phyloP scores from a whole-genome alignment of 2,113 vertebrate species.

The Petrocephalus microphthalmus region DNA sequence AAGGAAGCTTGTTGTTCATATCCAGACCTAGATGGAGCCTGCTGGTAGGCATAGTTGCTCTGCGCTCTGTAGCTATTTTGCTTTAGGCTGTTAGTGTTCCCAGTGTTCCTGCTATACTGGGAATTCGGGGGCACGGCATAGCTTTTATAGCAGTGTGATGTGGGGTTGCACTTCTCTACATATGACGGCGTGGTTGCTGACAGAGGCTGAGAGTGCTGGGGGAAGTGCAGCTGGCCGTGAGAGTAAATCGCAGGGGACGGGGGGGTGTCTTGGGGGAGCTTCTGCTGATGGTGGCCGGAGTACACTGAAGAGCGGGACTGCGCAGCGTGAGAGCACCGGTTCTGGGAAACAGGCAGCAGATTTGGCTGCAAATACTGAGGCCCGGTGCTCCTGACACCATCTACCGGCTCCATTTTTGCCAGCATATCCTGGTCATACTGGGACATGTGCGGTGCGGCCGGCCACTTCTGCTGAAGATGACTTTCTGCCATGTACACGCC shows the following conservation, averaged over 20 bases:
- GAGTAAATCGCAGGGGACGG: conserved; percentile 77
- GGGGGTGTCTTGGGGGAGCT: conserved; percentile 72
- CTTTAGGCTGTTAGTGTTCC: conserved; percentile 66
- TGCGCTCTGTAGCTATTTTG: conserved; percentile 66
- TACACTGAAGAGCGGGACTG: conserved; percentile 71
- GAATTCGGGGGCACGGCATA: conserved; percentile 74
- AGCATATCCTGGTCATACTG: conserved; percentile 88
- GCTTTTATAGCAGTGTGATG: conserved; percentile 81
- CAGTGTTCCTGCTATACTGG: conserved; percentile 74
- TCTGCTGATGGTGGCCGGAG: conserved; percentile 81
- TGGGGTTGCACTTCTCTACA: conserved; percentile 73
- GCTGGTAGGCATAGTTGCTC: conserved; percentile 75
- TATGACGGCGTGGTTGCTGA: conserved; percentile 71
- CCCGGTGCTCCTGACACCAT: conserved; percentile 25
- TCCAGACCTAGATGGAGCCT: conserved; percentile 51
- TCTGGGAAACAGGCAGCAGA: conserved; percentile 72
- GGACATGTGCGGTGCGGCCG: conserved; percentile 67
- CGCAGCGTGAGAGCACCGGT: conserved; percentile 71
- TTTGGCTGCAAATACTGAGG: conserved; percentile 78
- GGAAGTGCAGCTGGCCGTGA: conserved; percentile 75
- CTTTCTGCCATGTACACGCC: conserved; percentile 81
- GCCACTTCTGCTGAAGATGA: conserved; percentile 87
- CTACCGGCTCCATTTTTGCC: conserved; percentile 69
- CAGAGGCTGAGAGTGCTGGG: conserved; percentile 77
- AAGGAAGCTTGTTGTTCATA: conserved; percentile 75